A percentile compares a stretch with the other conserved stretches of the same genome.
phyloP scores from a whole-genome alignment of 37 sponge, comb jelly and placozoan species.

The Bolinopsis microptera region DNA sequence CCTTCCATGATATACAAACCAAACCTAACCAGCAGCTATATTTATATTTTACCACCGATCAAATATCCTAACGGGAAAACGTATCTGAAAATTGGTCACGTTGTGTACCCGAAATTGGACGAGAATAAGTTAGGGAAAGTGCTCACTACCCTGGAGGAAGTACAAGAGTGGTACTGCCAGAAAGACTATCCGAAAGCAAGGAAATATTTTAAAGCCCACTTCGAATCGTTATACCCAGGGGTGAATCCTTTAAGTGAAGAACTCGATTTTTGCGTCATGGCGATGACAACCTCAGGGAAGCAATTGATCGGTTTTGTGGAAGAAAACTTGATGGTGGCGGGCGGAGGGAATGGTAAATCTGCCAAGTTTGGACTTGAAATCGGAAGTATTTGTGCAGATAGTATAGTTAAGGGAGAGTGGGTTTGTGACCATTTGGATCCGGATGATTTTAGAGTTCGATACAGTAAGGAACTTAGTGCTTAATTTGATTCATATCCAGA shows the following conservation, averaged over 20 bases:
- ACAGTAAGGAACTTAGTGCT: no score
- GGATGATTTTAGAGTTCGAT: neutral
- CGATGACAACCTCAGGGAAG: slow-evolving; percentile 1
- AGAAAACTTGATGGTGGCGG: neutral
- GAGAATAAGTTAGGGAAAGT: neutral
- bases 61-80: slow-evolving; percentile 41
- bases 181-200: neutral
- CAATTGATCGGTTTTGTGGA: slow-evolving; percentile 19
- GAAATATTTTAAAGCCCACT: neutral
- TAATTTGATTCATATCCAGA: no score
- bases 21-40: neutral
- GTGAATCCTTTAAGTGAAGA: neutral
- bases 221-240: neutral
- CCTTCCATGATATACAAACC: slow-evolving; percentile 44
- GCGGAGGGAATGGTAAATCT: slow-evolving; percentile 33
- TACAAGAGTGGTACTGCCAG: slow-evolving; percentile 37
- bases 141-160: neutral
- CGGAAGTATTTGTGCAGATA: slow-evolving; percentile 15
- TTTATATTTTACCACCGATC: slow-evolving; percentile 52
- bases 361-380: slow-evolving; percentile 56
- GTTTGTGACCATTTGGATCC: neutral
- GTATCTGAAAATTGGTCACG: slow-evolving; percentile 30
- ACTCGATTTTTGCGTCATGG: slow-evolving; percentile 45
- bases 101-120: neutral
- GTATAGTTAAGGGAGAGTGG: slow-evolving; percentile 27